Conservation (phyloP, 2,113 vertebrate genomes). For the Amblyornis subalaris region DNA sequence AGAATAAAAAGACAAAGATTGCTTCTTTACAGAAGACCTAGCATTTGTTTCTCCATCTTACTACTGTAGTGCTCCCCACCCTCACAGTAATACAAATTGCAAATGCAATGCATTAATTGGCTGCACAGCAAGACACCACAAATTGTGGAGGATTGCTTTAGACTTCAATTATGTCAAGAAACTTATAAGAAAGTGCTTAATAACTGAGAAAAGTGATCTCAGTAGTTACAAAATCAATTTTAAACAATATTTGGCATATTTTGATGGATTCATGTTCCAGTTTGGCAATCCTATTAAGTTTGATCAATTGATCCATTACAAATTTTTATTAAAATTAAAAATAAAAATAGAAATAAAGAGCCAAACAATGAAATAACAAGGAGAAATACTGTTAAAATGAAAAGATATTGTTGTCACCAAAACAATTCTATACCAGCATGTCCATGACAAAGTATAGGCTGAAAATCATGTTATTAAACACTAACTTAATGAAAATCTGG, state of each 20-base stretch:
- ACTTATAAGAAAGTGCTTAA: not conserved
- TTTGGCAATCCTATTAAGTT: not conserved
- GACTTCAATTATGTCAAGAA: not conserved
- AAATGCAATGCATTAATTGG: not conserved
- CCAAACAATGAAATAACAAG: not conserved
- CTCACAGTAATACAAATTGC: not conserved
- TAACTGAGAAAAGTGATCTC: not conserved
- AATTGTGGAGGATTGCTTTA: not conserved
- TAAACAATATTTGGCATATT: not conserved
- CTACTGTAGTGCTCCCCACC: not conserved
- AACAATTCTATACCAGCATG: not conserved
- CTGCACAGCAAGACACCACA: not conserved
- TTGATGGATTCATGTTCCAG: not conserved
- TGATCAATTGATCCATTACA: not conserved
- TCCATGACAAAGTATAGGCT: not conserved
- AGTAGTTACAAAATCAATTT: not conserved
- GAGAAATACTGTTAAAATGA: not conserved
- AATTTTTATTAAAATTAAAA: not conserved
- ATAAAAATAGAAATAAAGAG: not conserved
- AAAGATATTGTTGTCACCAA: not conserved
- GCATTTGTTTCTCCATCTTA: not conserved
- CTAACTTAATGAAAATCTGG: not conserved
- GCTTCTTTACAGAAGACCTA: not conserved
- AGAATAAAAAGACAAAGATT: not conserved
- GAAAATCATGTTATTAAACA: not conserved